Evolutionary conservation across 1,140 invertebrate genomes (phyloP).

Genomic region (Dufourea novaeangliae): DNA sequence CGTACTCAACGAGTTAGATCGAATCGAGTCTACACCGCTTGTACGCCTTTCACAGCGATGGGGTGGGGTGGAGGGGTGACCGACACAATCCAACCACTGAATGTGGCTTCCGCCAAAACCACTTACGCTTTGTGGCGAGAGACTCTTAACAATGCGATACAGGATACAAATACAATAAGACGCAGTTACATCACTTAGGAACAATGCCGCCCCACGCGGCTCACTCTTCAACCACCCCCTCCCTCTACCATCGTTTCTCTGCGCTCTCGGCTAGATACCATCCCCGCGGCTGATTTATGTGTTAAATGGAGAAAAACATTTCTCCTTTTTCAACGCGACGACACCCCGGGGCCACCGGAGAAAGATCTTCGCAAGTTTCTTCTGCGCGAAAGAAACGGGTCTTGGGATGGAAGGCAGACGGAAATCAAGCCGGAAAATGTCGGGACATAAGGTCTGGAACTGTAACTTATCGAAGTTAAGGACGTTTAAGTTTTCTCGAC

Average conservation of each 20-base stretch:
- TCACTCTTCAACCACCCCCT: conserved; percentile 51
- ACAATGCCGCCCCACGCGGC: conserved; percentile 75
- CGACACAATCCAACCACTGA: conserved; percentile 80
- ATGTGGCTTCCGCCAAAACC: conserved; percentile 82
- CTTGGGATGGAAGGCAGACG: conserved; percentile 61
- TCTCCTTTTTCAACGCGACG: conserved; percentile 69
- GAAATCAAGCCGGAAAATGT: conserved; percentile 69
- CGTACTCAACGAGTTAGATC: conserved; percentile 47
- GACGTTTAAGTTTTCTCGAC: not conserved
- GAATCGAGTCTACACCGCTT: conserved; percentile 64
- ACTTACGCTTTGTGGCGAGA: conserved; percentile 82
- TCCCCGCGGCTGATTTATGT: conserved; percentile 78
- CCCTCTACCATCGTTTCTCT: conserved; percentile 21
- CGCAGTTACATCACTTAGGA: conserved; percentile 82
- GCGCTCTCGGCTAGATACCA: conserved; percentile 59
- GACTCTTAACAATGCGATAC: conserved; percentile 81
- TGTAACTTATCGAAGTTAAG: conserved; percentile 56
- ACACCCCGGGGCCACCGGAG: conserved; percentile 50
- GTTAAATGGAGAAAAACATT: conserved; percentile 82
- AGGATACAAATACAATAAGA: conserved; percentile 83
- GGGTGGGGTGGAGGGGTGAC: too few relatives aligned
- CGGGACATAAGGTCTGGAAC: conserved; percentile 58
- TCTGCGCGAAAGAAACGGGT: conserved; percentile 47
- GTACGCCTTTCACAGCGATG: conserved; percentile 70
- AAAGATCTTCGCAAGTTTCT: conserved; percentile 64